Evolutionary conservation across 1,140 invertebrate genomes (phyloP).

Genomic region (Danaus plexippus): DNA sequence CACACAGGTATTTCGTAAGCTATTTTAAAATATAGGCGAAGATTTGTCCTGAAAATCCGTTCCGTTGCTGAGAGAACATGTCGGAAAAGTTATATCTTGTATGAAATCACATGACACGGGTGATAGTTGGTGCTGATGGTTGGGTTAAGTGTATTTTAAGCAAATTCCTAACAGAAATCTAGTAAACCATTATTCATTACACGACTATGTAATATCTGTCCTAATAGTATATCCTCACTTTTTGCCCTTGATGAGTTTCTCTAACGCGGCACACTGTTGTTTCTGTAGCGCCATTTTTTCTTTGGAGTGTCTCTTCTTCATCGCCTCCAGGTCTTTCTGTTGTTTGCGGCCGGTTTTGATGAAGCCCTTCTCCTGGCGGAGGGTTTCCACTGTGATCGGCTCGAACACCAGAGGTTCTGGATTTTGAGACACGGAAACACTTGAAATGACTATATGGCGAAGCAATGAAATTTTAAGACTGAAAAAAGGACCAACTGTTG

Average conservation of each 20-base stretch:
- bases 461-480: too few relatives aligned
- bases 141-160: neutral
- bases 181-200: neutral
- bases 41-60: too few relatives aligned
- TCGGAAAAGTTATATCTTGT: too few relatives aligned
- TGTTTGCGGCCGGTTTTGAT: slow-evolving; percentile 96
- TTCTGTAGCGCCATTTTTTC: slow-evolving; percentile 94
- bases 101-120: too few relatives aligned
- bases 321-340: slow-evolving; percentile 92
- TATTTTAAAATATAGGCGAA: too few relatives aligned
- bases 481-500: too few relatives aligned
- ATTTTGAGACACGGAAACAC: neutral
- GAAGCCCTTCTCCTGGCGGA: slow-evolving; percentile 94
- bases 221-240: slow-evolving; percentile 75
- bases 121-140: too few relatives aligned
- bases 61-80: too few relatives aligned
- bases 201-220: neutral
- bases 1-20: too few relatives aligned
- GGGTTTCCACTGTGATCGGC: slow-evolving; percentile 90
- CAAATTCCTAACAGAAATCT: slow-evolving; percentile 1
- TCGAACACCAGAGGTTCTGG: slow-evolving; percentile 85
- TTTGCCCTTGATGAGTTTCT: slow-evolving; percentile 95
- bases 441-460: too few relatives aligned
- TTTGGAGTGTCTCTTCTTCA: slow-evolving; percentile 95
- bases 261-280: slow-evolving; percentile 93